Evolutionary conservation across 2,797 vertebrate species (phyloP), one percentile per base, ranked within the genome.

Genomic region (Clarias pachynema): DNA sequence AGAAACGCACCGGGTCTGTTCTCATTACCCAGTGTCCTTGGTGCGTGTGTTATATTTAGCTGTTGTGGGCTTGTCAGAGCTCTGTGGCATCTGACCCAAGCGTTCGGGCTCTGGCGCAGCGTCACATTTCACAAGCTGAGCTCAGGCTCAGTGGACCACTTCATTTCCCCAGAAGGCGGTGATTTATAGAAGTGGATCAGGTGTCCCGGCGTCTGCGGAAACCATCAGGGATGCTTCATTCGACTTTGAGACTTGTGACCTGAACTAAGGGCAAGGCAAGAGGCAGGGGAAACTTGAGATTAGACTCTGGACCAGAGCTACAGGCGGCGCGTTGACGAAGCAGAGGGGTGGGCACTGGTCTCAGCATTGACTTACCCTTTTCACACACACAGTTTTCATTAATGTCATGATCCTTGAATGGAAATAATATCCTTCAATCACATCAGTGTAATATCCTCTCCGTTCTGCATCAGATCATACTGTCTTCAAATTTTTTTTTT

Each of bases 41-140:
- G 57, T 88, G 89, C 89, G 83, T 84, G 70, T 0, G 89, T 82
- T 93, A 92, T 90, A 90, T 92, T 90, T 91, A 92, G 89, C 86
- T 66, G 79, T 78, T 26, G 1, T 87, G 65, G 5, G 63, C 40
- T 78, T 86, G 87, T 70, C 84, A 85, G 44, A 83, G 26, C 26
- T 49, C 40, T 73, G 81, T 75, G 69, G 82, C 73, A 86, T 83
- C 82, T 73, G 82, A 37, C 53, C 85, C 63, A 72, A 72, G 56
- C 69, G n/a, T n/a, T 44, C 59, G 74, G 68, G 12, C 78, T 12
- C 75, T 75, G 74, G 74, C 1, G 20, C 82, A 68, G 84, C 83
- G 79, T 92, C 68, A 1, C 66, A 86, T 93, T 91, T 88, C 87
- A 44, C 69, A 53, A 15, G 66, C 89, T 82, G 86, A 81, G 86